phyloP scores from a whole-genome alignment of 2,113 vertebrate genomes.

The Zingel zingel region DNA sequence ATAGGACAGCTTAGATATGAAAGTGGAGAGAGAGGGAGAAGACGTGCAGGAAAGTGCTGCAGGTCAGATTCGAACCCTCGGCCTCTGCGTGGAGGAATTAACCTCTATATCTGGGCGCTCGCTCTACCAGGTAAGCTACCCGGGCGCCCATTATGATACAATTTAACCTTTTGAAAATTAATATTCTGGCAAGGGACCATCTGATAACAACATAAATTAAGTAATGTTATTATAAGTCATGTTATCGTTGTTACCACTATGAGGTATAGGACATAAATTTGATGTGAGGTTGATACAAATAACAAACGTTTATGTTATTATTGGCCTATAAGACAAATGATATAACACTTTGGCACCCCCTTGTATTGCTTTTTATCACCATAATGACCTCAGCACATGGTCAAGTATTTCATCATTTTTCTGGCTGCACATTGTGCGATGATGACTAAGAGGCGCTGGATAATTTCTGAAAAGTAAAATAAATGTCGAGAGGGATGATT shows the following conservation, averaged over 20 bases:
- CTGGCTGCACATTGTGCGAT: constrained; percentile 5
- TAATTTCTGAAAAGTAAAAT: constrained; percentile 34
- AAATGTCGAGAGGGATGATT: constrained; percentile 53
- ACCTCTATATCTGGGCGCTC: too few species aligned
- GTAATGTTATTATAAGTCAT: background rate
- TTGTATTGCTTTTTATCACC: background rate
- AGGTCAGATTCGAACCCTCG: too few species aligned
- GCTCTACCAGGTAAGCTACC: too few species aligned
- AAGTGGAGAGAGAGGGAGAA: too few species aligned
- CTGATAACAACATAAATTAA: background rate
- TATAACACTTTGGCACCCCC: background rate
- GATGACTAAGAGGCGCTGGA: constrained; percentile 21
- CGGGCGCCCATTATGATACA: too few species aligned
- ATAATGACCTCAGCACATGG: constrained; percentile 22
- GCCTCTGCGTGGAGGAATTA: too few species aligned
- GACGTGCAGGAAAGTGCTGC: too few species aligned
- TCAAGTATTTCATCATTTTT: constrained; percentile 16
- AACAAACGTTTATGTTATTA: background rate
- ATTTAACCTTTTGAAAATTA: background rate
- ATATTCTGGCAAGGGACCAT: background rate
- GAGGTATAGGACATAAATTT: background rate
- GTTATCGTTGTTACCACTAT: background rate
- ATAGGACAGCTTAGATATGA: too few species aligned
- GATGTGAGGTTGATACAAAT: background rate
- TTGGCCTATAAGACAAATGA: background rate